phyloP scores from a whole-genome alignment of 2,888 invertebrate genomes.

The Vesta saturnalis region DNA sequence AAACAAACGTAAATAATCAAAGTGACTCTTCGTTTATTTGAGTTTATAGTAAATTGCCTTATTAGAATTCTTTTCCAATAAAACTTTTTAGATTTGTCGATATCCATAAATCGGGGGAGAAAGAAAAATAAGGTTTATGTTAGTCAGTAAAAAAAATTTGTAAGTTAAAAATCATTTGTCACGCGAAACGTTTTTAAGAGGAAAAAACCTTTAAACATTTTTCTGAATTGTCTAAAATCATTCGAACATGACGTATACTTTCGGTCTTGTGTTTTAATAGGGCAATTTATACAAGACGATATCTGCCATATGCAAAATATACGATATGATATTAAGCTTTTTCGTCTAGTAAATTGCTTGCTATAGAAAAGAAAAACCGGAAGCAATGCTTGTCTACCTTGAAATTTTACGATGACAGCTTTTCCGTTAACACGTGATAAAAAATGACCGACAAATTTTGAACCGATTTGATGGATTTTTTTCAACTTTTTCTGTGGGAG shows the following conservation, averaged over 20 bases:
- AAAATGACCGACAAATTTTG: slow-evolving; percentile 11
- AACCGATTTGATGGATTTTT: neutral
- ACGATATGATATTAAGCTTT: neutral
- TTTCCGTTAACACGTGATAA: slow-evolving; percentile 8
- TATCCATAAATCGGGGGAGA: neutral
- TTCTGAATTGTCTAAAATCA: neutral
- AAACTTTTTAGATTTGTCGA: neutral
- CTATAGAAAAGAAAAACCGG: slow-evolving; percentile 4
- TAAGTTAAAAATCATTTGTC: neutral
- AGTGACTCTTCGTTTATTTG: neutral
- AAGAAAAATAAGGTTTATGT: neutral
- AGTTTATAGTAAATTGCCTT: neutral
- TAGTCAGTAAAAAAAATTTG: neutral
- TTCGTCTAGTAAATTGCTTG: slow-evolving; percentile 16
- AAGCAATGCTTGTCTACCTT: slow-evolving; percentile 14
- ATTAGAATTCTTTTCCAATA: slow-evolving; percentile 1
- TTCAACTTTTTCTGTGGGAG: neutral
- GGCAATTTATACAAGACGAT: no score
- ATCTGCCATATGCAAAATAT: no score
- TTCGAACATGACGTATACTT: no score
- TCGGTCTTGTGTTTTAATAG: no score
- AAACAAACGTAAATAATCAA: no score
- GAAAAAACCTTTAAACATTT: neutral
- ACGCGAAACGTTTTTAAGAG: neutral
- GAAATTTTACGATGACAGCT: slow-evolving; percentile 18